phyloP scores from a whole-genome alignment of 2,888 invertebrate species.

The Craniophora ligustri region DNA sequence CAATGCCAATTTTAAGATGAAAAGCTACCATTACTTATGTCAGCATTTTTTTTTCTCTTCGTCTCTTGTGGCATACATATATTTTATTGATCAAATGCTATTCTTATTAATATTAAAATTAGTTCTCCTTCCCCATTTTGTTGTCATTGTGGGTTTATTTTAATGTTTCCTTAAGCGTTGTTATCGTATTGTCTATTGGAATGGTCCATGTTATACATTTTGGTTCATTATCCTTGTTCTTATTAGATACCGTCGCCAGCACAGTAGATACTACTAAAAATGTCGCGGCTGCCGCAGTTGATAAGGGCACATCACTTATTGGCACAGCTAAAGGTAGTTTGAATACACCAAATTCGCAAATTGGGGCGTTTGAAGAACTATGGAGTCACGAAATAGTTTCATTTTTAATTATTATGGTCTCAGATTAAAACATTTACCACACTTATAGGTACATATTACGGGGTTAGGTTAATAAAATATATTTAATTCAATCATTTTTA shows the following conservation, averaged over 20 bases:
- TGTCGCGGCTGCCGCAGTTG: constrained; percentile 57
- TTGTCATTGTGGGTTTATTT: neutral
- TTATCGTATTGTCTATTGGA: neutral
- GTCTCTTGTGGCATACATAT: too few species aligned
- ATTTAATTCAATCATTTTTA: too few species aligned
- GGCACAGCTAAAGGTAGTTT: constrained; percentile 65
- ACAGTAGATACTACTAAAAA: constrained; percentile 66
- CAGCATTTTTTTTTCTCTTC: too few species aligned
- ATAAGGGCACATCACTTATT: constrained; percentile 59
- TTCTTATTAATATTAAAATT: neutral
- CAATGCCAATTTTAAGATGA: too few species aligned
- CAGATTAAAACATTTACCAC: too few species aligned
- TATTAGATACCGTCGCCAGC: constrained; percentile 58
- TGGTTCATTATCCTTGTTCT: constrained; percentile 16
- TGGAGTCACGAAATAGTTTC: too few species aligned
- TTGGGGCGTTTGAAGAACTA: neutral
- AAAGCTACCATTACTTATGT: neutral
- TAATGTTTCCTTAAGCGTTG: neutral
- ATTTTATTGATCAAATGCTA: too few species aligned
- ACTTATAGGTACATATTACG: too few species aligned
- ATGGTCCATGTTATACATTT: neutral
- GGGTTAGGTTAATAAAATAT: too few species aligned
- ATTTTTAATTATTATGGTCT: too few species aligned
- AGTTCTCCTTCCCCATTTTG: neutral
- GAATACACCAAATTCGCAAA: neutral